Conservation (phyloP, 2,113 vertebrate genomes). For the Campylomormyrus tamandua region DNA sequence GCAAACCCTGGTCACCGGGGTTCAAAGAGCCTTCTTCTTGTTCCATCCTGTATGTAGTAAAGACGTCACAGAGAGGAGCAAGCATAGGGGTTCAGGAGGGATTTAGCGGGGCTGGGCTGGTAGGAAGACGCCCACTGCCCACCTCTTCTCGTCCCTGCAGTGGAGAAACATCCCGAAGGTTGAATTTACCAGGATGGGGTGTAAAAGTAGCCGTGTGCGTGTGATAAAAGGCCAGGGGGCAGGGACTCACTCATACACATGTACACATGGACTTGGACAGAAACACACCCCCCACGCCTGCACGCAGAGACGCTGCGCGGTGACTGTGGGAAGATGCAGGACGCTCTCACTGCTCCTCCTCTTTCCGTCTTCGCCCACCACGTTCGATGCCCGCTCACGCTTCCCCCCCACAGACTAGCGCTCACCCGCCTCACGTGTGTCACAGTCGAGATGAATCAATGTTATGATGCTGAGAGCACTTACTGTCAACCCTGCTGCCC, state of each 20-base stretch:
- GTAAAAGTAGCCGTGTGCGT: not conserved
- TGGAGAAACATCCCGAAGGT: not conserved
- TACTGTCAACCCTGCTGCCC: conserved; percentile 70
- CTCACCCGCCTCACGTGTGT: conserved; percentile 55
- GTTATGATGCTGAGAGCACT: conserved; percentile 72
- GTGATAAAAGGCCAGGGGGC: not conserved
- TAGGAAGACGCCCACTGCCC: not conserved
- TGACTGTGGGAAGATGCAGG: not conserved
- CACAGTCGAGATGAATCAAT: conserved; percentile 69
- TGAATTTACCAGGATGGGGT: not conserved
- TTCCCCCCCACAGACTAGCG: not conserved
- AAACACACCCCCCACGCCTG: not conserved
- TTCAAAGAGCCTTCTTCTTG: conserved; percentile 29
- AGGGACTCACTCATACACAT: not conserved
- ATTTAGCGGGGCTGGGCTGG: not conserved
- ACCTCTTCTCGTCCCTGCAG: not conserved
- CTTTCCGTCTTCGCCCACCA: not conserved
- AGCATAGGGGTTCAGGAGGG: not conserved
- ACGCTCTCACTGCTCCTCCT: no score
- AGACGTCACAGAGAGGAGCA: not conserved
- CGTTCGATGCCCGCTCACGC: not conserved
- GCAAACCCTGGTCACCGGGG: conserved; percentile 59
- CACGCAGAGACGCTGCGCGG: not conserved
- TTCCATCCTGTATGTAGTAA: not conserved
- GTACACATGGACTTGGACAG: not conserved